Base-by-base conservation (phyloP, 2,888 invertebrate species). In the Dichetophora obliterata region DNA sequence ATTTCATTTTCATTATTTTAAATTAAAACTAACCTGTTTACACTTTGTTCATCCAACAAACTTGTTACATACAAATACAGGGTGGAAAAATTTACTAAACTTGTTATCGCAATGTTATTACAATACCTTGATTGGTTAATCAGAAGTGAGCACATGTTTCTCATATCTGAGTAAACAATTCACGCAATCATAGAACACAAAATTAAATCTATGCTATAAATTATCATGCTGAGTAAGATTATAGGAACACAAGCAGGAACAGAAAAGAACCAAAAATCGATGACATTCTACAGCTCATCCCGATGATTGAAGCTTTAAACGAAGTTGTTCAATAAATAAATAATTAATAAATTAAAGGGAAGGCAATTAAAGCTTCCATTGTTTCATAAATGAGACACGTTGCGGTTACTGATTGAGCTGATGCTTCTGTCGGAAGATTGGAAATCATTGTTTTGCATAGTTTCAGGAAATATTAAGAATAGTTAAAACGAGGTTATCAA, bases 241-340 rank as follows among this genome's bases (percentile, higher is more conserved):
- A 73, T 52, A 24, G 61, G 24, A 65, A 37, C 16, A 61, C 50
- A 77, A 24, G 57, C 14, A 27, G 57, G 14, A n/a, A 43, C 54
- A 57, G 2, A 68, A 24, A 22, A 68, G 4, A 24, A 71, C 43
- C 54, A 24, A 54, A 59, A 59, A 19, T 19, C 57, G 57, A 8
- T 22, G 22, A 54, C 6, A 22, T 59, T 59, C 27, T 59, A 14
- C 57, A 27, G 57, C 57, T 14, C 22, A 59, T 9, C 52, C 37
- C 59, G 50, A 61, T 66, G 75, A 34, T 43, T 69, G 59, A 50
- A 70, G 31, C 48, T 43, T 70, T 74, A 65, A 57, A 48, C 31
- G 66, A 65, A 69, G 50, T 5, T 75, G 43, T 70, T 59, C 24
- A 57, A n/a, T 37, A 59, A 57, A 59, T 59, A n/a, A 43, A 43